Conservation (phyloP, 2,888 invertebrate genomes). For the Lithophane socia region DNA sequence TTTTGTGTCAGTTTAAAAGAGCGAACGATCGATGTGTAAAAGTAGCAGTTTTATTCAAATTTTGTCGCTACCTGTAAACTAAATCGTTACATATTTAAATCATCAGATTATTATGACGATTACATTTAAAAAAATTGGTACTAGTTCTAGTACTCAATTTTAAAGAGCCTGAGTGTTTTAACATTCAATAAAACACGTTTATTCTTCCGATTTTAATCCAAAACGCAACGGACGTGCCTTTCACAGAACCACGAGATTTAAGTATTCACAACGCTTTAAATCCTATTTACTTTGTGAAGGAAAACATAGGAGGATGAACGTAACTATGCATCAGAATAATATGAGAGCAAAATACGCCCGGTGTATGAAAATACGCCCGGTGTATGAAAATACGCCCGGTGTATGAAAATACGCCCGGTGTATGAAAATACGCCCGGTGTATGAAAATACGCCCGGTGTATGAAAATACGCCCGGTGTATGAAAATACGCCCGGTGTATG, state of each 20-base stretch:
- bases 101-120: too few relatives aligned
- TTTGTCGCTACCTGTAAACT: too few relatives aligned
- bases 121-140: too few relatives aligned
- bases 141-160: too few relatives aligned
- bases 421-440: slow-evolving; percentile 3
- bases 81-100: too few relatives aligned
- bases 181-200: background rate
- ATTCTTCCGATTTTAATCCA: slow-evolving; percentile 36
- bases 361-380: slow-evolving; percentile 22
- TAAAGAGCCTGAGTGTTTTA: too few relatives aligned
- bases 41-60: too few relatives aligned
- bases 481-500: slow-evolving; percentile 3
- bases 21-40: too few relatives aligned
- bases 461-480: slow-evolving; percentile 3
- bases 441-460: slow-evolving; percentile 3
- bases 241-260: slow-evolving; percentile 15
- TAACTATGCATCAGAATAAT: slow-evolving; percentile 29
- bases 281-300: slow-evolving; percentile 24
- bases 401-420: slow-evolving; percentile 3
- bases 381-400: slow-evolving; percentile 1
- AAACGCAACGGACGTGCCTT: slow-evolving; percentile 24
- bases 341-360: slow-evolving; percentile 13
- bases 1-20: too few relatives aligned
- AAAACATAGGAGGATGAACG: background rate
- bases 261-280: slow-evolving; percentile 33